Base-by-base conservation (phyloP, 2,797 vertebrate species). In the Sebastolobus altivelis region DNA sequence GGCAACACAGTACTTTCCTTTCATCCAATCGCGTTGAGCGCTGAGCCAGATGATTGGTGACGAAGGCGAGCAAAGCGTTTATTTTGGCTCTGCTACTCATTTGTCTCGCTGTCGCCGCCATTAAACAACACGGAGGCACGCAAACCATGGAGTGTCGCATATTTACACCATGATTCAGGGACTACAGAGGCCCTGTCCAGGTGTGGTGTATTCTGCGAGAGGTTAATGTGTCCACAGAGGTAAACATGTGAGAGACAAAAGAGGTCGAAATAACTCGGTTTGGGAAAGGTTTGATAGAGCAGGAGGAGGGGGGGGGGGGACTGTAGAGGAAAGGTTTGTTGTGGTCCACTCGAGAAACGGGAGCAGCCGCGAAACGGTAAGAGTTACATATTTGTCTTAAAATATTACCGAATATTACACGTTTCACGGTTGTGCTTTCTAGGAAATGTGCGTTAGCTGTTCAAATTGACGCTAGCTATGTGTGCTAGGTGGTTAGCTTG, bases 51-150 rank as follows among this genome's bases (percentile, higher is more conserved):
- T 94, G 95, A 92, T 93, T 85, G 90, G 84, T 94, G 95, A 96
- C 95, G 94, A 16, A 75, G 43, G 75, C 84, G 66, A 67, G 75
- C 87, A 43, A 14, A 93, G 91, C 94, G 94, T 96, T 95, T 96
- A 95, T 95, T 96, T 96, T 95, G 95, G 95, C 95, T 92, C 85
- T 83, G 91, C 89, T 88, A 49, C 87, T 91, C 90, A 82, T 89
- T 95, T 88, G 94, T 95, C 90, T 94, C 87, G 38, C 87, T 89
- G 92, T 89, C 94, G 95, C 93, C 95, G 96, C 95, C 96, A 96
- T 96, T 96, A 95, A 93, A 92, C 93, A 90, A 90, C 82, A 90
- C 80, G 71, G 84, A 85, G 85, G 79, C 86, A 89, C 83, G 85
- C 77, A 86, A 93, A 88, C 86, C 89, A 89, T 89, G 93, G 87